Percentiles rank a stretch among this genome's conserved stretches.
Evolutionary conservation across 1,140 invertebrate species (phyloP).

Genomic region (Eriosoma lanigerum): DNA sequence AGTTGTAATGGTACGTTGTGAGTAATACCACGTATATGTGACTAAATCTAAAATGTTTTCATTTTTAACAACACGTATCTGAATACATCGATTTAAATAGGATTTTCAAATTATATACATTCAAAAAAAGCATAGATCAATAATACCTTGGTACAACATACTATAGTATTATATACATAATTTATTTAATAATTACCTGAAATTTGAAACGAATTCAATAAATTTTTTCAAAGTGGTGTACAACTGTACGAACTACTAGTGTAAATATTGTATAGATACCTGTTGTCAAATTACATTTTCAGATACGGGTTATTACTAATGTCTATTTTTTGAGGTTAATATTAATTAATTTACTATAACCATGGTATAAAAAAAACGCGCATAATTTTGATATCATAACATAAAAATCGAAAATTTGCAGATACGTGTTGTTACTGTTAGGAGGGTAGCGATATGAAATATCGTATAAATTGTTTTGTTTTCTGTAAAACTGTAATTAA

Average conservation of each 20-base stretch:
- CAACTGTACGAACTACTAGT: not conserved
- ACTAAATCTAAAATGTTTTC: not conserved
- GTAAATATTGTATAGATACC: constrained; percentile 14
- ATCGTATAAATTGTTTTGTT: too few relatives aligned
- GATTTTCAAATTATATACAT: not conserved
- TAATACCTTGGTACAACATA: constrained; percentile 4
- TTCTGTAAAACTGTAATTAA: too few relatives aligned
- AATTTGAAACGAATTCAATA: not conserved
- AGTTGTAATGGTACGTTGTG: not conserved
- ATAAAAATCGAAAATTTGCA: constrained; percentile 11
- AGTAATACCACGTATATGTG: not conserved
- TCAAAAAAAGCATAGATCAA: not conserved
- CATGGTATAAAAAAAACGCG: not conserved
- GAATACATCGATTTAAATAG: not conserved
- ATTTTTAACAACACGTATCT: not conserved
- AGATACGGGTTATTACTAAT: constrained; percentile 11
- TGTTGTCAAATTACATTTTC: constrained; percentile 5
- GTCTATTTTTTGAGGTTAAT: constrained; percentile 9
- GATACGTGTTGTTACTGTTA: constrained; percentile 13
- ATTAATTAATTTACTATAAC: not conserved
- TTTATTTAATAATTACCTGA: not conserved
- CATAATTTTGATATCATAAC: constrained; percentile 2
- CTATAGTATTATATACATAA: not conserved
- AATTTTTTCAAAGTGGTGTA: not conserved
- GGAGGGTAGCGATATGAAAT: not conserved